phyloP scores from a whole-genome alignment of 2,797 vertebrate species.

The Aphelocoma californica region DNA sequence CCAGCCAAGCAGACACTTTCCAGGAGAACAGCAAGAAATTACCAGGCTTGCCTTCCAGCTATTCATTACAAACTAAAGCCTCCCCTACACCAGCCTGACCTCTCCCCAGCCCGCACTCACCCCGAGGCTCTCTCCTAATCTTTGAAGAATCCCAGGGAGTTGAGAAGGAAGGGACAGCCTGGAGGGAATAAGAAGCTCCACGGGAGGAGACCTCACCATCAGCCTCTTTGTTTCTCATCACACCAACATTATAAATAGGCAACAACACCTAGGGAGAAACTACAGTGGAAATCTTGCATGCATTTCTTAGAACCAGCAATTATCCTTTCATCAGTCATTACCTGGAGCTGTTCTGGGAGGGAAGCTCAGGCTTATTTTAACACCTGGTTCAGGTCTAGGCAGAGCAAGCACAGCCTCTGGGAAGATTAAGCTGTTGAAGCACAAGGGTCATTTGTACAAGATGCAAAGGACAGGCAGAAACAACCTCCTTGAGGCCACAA shows the following conservation, averaged over 20 bases:
- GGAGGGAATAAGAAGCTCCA: not conserved
- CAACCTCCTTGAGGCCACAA: not conserved
- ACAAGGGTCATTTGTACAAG: not conserved
- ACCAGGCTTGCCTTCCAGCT: conserved; percentile 21
- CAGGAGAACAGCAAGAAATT: conserved; percentile 2
- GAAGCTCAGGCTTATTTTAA: conserved; percentile 31
- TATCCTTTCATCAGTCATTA: conserved; percentile 55
- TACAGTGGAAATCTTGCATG: not conserved
- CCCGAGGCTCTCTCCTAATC: not conserved
- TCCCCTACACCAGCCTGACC: conserved; percentile 5
- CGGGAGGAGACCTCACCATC: not conserved
- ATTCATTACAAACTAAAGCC: conserved; percentile 9
- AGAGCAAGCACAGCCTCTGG: conserved; percentile 29
- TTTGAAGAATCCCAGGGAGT: not conserved
- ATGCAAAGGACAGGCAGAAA: not conserved
- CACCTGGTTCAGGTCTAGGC: conserved; percentile 49
- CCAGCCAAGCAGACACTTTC: not conserved
- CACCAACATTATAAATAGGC: not conserved
- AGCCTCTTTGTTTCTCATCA: not conserved
- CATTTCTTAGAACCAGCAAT: not conserved
- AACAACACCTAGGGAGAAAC: not conserved
- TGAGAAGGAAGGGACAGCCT: not conserved
- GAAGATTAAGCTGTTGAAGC: not conserved
- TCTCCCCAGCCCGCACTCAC: not conserved
- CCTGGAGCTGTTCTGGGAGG: not conserved